Conservation (phyloP, 2,113 vertebrate species). For the Calonectris borealis region DNA sequence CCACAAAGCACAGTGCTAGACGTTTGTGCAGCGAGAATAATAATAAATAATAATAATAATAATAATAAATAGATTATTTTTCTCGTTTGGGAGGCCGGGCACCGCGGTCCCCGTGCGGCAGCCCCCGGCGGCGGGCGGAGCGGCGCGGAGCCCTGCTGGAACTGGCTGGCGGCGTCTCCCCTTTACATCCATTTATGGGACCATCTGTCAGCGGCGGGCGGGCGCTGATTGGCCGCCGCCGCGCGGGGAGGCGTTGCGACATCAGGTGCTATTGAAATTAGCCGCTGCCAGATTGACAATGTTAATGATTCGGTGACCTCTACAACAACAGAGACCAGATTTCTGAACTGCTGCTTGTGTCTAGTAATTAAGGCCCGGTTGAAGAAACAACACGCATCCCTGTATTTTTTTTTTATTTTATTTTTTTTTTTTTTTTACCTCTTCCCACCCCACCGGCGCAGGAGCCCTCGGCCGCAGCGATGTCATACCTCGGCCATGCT, state of each 20-base stretch:
- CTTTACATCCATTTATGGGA: slow-evolving; percentile 83
- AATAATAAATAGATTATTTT: not conserved
- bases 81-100: not conserved
- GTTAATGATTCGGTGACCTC: slow-evolving; percentile 86
- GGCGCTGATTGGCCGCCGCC: slow-evolving; percentile 85
- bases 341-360: slow-evolving; percentile 84
- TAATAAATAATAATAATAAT: not conserved
- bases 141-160: slow-evolving; percentile 69
- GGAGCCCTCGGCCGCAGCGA: slow-evolving; percentile 7
- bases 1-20: slow-evolving; percentile 73
- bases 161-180: slow-evolving; percentile 79
- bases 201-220: slow-evolving; percentile 81
- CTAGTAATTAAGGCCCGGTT: slow-evolving; percentile 82
- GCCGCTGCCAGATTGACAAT: slow-evolving; percentile 83
- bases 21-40: slow-evolving; percentile 62
- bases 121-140: slow-evolving; percentile 13
- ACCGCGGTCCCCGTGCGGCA: not conserved
- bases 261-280: slow-evolving; percentile 88
- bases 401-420: slow-evolving; percentile 51
- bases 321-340: slow-evolving; percentile 82
- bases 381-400: slow-evolving; percentile 77
- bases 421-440: not conserved
- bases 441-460: not conserved
- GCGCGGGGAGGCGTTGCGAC: slow-evolving; percentile 78
- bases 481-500: slow-evolving; percentile 56